Percentiles rank a stretch among this genome's conserved stretches.
phyloP scores from a whole-genome alignment of 2,113 vertebrate genomes.

The Kryptolebias marmoratus region DNA sequence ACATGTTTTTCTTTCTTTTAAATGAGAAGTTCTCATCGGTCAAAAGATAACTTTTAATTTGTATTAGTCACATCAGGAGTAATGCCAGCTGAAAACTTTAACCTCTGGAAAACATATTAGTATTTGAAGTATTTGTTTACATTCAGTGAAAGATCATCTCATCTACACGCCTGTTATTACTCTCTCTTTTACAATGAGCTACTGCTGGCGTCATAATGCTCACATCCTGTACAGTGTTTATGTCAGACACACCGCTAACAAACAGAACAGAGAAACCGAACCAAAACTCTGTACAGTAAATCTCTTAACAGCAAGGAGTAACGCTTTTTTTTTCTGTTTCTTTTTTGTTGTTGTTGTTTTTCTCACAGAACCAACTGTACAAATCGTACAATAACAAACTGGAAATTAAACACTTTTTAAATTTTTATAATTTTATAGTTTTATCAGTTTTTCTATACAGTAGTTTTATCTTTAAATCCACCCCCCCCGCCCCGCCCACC shows the following conservation, averaged over 20 bases:
- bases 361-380: slow-evolving; percentile 69
- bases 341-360: slow-evolving; percentile 18
- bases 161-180: slow-evolving; percentile 43
- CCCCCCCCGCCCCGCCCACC: not conserved
- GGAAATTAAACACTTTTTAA: slow-evolving; percentile 59
- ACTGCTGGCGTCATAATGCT: slow-evolving; percentile 49
- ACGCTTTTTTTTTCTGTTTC: slow-evolving; percentile 46
- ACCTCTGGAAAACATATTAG: slow-evolving; percentile 50
- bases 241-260: slow-evolving; percentile 60
- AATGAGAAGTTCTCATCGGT: slow-evolving; percentile 33
- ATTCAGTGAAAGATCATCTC: slow-evolving; percentile 72
- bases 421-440: slow-evolving; percentile 49
- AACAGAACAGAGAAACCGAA: slow-evolving; percentile 58
- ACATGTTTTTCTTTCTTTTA: slow-evolving; percentile 30
- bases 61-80: slow-evolving; percentile 53
- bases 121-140: slow-evolving; percentile 57
- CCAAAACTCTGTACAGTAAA: slow-evolving; percentile 52
- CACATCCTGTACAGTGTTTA: slow-evolving; percentile 53
- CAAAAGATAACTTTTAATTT: slow-evolving; percentile 45
- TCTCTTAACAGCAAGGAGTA: slow-evolving; percentile 57
- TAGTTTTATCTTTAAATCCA: slow-evolving; percentile 56
- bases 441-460: slow-evolving; percentile 68
- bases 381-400: slow-evolving; percentile 73
- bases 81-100: slow-evolving; percentile 48
- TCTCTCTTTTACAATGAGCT: slow-evolving; percentile 42